A percentile compares a stretch with the other conserved stretches of the same genome.
Conservation (phyloP, 2,888 invertebrate species). For the Agrochola lota region DNA sequence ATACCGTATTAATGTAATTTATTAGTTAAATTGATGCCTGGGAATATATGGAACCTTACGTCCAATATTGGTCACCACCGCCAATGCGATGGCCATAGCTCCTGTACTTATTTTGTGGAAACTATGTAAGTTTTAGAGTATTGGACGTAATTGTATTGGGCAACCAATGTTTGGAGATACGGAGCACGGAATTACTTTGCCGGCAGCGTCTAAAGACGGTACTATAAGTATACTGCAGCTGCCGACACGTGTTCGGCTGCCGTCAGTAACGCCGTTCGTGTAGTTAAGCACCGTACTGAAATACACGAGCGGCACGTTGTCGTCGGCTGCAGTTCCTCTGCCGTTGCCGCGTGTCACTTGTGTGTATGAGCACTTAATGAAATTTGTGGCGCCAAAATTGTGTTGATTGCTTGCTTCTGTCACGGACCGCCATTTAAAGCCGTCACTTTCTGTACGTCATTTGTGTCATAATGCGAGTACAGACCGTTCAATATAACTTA, state of each 20-base stretch:
- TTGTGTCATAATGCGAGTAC: neutral
- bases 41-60: neutral
- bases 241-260: no score
- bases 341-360: no score
- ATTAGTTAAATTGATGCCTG: constrained; percentile 57
- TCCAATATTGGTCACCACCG: constrained; percentile 25
- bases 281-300: no score
- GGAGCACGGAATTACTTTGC: neutral
- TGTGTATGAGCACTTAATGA: no score
- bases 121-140: neutral
- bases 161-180: constrained; percentile 8
- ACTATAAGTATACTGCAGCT: no score
- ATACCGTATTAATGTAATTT: constrained; percentile 60
- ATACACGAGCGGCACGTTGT: no score
- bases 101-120: constrained; percentile 22
- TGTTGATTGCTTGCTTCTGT: neutral
- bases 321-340: no score
- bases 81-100: constrained; percentile 4
- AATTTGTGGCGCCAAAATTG: no score
- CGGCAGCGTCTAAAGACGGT: neutral
- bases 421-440: neutral
- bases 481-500: no score
- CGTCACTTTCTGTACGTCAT: no score
- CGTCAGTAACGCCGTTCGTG: no score
- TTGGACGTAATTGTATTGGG: constrained; percentile 22